phyloP scores from a whole-genome alignment of 2,113 vertebrate genomes.

The Machaerirhynchus nigripectus region DNA sequence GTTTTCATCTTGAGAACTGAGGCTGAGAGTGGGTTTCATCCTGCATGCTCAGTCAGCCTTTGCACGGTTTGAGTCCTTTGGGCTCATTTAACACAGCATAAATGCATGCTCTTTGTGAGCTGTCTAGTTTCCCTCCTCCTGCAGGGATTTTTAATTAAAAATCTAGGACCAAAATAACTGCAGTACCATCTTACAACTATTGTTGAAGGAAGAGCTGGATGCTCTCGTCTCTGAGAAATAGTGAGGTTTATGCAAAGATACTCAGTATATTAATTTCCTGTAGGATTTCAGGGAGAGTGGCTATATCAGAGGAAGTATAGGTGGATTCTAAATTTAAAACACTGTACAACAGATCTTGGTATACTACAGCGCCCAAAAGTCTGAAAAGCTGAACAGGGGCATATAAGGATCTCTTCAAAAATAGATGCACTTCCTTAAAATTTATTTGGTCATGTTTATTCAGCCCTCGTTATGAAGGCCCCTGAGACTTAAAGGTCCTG shows the following conservation, averaged over 20 bases:
- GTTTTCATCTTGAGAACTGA: neutral
- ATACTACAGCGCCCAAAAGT: neutral
- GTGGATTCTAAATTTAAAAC: constrained; percentile 26
- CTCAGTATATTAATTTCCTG: neutral
- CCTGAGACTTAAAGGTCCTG: neutral
- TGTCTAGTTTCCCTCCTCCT: constrained; percentile 18
- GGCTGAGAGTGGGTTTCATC: neutral
- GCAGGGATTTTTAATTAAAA: constrained; percentile 61
- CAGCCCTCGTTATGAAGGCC: neutral
- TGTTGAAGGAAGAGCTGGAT: neutral
- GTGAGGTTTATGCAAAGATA: neutral
- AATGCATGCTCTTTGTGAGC: neutral
- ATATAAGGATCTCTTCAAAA: constrained; percentile 10
- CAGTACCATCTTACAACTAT: neutral
- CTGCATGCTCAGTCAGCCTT: neutral
- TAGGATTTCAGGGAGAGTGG: neutral
- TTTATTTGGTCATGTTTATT: constrained; percentile 9
- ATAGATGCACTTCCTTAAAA: neutral
- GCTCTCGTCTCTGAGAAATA: neutral
- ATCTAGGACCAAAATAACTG: neutral
- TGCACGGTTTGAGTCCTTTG: neutral
- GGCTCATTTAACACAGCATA: neutral
- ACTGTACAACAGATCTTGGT: neutral
- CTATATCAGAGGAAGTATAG: neutral
- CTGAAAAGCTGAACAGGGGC: neutral